Evolutionary conservation across 2,888 invertebrate species (phyloP), one percentile per base, ranked within the genome.

Genomic region (Sepiola atlantica): DNA sequence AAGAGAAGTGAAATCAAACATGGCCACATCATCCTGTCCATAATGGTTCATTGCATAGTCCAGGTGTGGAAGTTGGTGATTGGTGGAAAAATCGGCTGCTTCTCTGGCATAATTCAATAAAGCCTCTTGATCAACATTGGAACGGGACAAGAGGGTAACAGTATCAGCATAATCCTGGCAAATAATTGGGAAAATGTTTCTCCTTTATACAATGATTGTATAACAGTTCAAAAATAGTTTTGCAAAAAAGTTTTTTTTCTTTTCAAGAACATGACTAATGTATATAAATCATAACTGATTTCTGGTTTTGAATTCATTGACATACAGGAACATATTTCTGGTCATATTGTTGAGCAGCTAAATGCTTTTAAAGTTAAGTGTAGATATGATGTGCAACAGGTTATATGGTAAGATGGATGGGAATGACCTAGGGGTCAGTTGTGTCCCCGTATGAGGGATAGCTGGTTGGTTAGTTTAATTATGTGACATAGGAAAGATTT

Each of bases 1-100:
- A 98, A 99, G 99, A 0, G 99, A 99, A 0, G 99, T 99, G 97
- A 99, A 99, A 97, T 99, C 99, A 97, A 99, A 99, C 98, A 99
- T 98, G 92, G 99, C 99, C 2, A 99, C 99, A 97, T 99, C 99
- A 0, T 99, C 99, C 97, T 99, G 99, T 0, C 99, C 99, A 97
- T 99, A 99, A 97, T 99, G 99, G 98, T 99, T 99, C 28, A 99
- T 98, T 0, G 99, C 99, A 97, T 99, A 99, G 97, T 99, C 99
- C 96, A 98, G 98, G 96, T 96, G 95, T 32, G 97, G 97, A 94
- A 97, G 96, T 95, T 96, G 95, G 94, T 97, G 96, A 95, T 97
- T 96, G 95, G 97, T 97, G 92, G 97, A 96, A 96, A 97, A 99
- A 95, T 99, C 98, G 2, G 99, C 99, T 0, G 99, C 99, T 97